These are phyloP conservation scores for Ooceraea biroi DNA, from an alignment of 1,140 invertebrate genomes.

Conservation along the genomic window DNA sequence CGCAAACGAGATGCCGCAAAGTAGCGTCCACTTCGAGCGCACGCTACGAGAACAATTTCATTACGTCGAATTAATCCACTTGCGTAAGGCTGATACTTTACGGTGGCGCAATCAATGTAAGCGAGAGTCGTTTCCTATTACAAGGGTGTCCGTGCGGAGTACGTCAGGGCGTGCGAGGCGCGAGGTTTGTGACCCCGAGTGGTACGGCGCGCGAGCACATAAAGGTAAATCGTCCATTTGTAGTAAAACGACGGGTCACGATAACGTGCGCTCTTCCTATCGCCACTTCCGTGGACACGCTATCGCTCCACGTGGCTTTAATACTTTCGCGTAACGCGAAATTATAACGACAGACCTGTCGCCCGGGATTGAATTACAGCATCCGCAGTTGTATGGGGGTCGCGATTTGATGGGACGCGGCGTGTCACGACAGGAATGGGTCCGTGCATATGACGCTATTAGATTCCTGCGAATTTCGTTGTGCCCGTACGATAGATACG, in stretches of 20 bases:
- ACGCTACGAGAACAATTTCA: background rate
- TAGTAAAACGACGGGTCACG: constrained; percentile 45
- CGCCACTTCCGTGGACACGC: background rate
- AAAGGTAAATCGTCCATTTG: constrained; percentile 51
- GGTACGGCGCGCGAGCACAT: background rate
- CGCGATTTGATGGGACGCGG: no score
- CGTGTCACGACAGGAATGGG: no score
- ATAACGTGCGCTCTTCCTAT: constrained; percentile 43
- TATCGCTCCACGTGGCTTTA: constrained; percentile 24
- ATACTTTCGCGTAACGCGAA: constrained; percentile 60
- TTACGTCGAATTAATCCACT: no score
- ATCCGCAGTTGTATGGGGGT: constrained; percentile 46
- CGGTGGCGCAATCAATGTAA: background rate
- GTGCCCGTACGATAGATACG: constrained; percentile 6
- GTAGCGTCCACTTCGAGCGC: background rate
- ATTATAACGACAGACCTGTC: constrained; percentile 59
- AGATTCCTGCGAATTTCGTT: constrained; percentile 5
- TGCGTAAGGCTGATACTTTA: no score
- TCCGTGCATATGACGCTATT: constrained; percentile 27
- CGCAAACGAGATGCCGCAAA: background rate
- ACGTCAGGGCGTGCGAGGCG: background rate
- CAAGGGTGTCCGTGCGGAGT: background rate
- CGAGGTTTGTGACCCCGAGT: background rate
- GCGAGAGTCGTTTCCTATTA: background rate
- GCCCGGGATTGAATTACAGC: constrained; percentile 62